Percentiles rank a stretch among this genome's conserved stretches.
Conservation (phyloP, 2,797 vertebrate genomes). For the Anniella stebbinsi region DNA sequence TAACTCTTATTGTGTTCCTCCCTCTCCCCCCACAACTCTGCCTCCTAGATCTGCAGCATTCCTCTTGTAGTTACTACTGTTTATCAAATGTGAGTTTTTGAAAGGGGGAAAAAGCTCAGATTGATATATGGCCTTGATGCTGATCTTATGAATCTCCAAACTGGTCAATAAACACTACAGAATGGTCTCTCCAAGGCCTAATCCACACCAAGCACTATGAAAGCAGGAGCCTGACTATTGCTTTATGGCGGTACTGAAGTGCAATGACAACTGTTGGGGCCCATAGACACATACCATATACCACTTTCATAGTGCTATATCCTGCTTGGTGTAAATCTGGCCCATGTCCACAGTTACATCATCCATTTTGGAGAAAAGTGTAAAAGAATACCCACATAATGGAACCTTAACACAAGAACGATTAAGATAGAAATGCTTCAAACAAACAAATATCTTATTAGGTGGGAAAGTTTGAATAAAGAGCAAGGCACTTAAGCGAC, state of each 20-base stretch:
- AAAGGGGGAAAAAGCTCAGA: not conserved
- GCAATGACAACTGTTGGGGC: too few species aligned
- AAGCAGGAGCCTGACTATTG: too few species aligned
- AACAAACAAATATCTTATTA: not conserved
- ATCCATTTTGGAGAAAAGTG: not conserved
- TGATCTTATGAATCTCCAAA: not conserved
- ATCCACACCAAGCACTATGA: too few species aligned
- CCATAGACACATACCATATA: too few species aligned
- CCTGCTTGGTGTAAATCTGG: too few species aligned
- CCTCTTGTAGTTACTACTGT: not conserved
- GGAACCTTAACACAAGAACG: not conserved
- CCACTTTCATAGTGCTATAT: too few species aligned
- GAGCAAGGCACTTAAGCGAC: not conserved
- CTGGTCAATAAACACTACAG: not conserved
- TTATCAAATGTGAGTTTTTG: not conserved
- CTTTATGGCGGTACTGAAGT: too few species aligned
- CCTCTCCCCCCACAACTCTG: not conserved
- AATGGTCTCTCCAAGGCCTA: not conserved
- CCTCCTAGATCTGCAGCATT: not conserved
- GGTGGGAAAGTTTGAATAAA: too few species aligned
- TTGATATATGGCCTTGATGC: not conserved
- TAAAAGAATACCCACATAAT: not conserved
- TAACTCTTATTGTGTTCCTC: not conserved
- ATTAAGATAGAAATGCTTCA: not conserved
- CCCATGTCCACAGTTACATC: not conserved